Base-by-base conservation (phyloP, 2,888 invertebrate species). In the Sminthurinus aureus region DNA sequence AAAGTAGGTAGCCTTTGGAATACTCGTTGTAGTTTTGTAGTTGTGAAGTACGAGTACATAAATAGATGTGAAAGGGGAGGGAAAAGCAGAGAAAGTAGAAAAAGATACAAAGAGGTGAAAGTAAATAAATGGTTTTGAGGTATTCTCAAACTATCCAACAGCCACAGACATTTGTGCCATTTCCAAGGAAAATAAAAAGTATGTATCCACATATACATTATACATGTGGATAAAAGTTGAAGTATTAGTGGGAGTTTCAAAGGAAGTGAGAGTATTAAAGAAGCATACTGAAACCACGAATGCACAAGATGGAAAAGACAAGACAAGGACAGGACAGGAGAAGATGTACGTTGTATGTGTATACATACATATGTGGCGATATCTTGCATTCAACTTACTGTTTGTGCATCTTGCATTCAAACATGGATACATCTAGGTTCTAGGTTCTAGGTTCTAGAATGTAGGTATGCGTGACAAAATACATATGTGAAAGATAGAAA, bases 191-290 rank as follows among this genome's bases (percentile, higher is more conserved):
- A 69, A 69, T 69, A 69, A 69, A 3, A 69, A 38, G 1, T 38
- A 38, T 38, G 38, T 38, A 38, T 38, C 38, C 6, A 38, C 38
- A 38, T 38, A 4, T 38, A 38, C 38, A 38, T 38, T 38, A 1
- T 38, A 38, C 38, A 38, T 64, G 64, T 18, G 69, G 71, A 24
- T 1, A 71, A 38, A 38, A 71, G 24, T 71, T 71, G 71, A 71
- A 20, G 71, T 71, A 58, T 58, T 58, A 58, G 58, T 15, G 18
- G 58, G 58, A 58, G 58, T 58, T 58, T 71, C 71, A 71, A 71
- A 71, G 26, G 69, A 69, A 69, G 69, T 69, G n/a, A 20, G 24
- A 71, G 71, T 71, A 71, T 71, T 71, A 71, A 26, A 26, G 71
- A 69, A 69, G n/a, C 69, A 69, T 69, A 69, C 22, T 22, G 69